Percentiles rank a stretch among this genome's conserved stretches.
phyloP scores from a whole-genome alignment of 1,140 invertebrate species.

The Drosophila carrolli region DNA sequence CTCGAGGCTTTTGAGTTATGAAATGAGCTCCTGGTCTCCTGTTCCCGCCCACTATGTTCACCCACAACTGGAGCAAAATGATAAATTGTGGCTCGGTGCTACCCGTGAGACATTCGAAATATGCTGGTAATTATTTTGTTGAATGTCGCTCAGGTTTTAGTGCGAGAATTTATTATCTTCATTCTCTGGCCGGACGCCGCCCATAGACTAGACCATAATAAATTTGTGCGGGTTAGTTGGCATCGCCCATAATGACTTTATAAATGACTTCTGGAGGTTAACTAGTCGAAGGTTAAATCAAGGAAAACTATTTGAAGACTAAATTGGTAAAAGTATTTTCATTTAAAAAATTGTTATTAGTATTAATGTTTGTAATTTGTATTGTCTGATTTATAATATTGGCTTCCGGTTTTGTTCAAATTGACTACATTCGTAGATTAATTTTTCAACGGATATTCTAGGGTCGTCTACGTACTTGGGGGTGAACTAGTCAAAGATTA shows the following conservation, averaged over 20 bases:
- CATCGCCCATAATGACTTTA: conserved; percentile 25
- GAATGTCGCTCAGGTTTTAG: conserved; percentile 75
- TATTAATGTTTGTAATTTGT: no score
- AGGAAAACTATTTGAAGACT: not conserved
- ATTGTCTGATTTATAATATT: no score
- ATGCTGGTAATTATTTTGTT: conserved; percentile 82
- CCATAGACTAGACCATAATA: conserved; percentile 48
- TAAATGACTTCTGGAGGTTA: conserved; percentile 50
- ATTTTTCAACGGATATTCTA: no score
- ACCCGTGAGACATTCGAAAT: conserved; percentile 70
- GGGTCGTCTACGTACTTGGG: no score
- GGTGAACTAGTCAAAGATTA: no score
- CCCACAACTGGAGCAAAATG: conserved; percentile 28
- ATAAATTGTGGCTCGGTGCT: conserved; percentile 53
- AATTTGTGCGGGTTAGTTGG: conserved; percentile 63
- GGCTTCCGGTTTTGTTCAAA: no score
- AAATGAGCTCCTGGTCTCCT: conserved; percentile 34
- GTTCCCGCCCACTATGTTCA: conserved; percentile 4
- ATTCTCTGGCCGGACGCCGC: conserved; percentile 29
- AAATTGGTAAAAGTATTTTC: not conserved
- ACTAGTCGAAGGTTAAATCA: not conserved
- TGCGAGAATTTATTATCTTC: conserved; percentile 64
- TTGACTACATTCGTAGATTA: no score
- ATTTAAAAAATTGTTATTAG: no score
- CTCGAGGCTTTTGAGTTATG: conserved; percentile 62